These are phyloP conservation scores for Drosophila ochracea DNA, from an alignment of 2,888 invertebrate species.

Conservation along the genomic window DNA sequence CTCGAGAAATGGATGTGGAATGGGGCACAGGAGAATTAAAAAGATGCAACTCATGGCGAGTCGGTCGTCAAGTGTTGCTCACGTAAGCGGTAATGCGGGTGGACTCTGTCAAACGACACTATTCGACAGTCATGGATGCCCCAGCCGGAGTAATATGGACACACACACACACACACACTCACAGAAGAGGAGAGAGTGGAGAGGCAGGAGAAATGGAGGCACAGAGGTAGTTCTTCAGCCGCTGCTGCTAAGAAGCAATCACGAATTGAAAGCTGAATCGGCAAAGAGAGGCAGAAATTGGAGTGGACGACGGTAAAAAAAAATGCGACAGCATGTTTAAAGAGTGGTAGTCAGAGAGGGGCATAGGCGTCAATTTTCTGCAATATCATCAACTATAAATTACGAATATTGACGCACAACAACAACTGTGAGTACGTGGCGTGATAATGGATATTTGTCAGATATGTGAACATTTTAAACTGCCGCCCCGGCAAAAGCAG, in stretches of 20 bases:
- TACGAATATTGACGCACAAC: slow-evolving; percentile 76
- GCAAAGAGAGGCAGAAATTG: slow-evolving; percentile 58
- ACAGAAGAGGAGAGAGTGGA: neutral
- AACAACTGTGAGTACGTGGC: slow-evolving; percentile 68
- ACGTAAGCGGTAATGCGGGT: slow-evolving; percentile 55
- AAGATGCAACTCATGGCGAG: slow-evolving; percentile 70
- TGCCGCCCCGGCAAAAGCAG: slow-evolving; percentile 54
- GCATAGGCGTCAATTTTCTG: slow-evolving; percentile 56
- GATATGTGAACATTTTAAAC: slow-evolving; percentile 80
- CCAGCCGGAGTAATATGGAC: slow-evolving; percentile 29
- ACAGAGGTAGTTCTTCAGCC: slow-evolving; percentile 30
- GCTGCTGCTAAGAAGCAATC: slow-evolving; percentile 74
- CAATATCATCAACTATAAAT: slow-evolving; percentile 81
- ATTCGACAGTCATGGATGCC: slow-evolving; percentile 63
- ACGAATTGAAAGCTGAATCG: slow-evolving; percentile 80
- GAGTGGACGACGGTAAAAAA: slow-evolving; percentile 29
- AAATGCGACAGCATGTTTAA: slow-evolving; percentile 9
- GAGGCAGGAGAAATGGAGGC: neutral
- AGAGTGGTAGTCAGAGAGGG: neutral
- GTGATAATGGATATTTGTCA: slow-evolving; percentile 81
- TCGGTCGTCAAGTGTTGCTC: slow-evolving; percentile 58
- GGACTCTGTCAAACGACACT: slow-evolving; percentile 39
- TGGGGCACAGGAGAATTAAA: neutral
- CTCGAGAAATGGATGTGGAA: neutral
- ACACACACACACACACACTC: slow-evolving; percentile 21